These are phyloP conservation scores for Schrankia costaestrigalis DNA, from an alignment of 2,888 invertebrate species.

Conservation along the genomic window DNA sequence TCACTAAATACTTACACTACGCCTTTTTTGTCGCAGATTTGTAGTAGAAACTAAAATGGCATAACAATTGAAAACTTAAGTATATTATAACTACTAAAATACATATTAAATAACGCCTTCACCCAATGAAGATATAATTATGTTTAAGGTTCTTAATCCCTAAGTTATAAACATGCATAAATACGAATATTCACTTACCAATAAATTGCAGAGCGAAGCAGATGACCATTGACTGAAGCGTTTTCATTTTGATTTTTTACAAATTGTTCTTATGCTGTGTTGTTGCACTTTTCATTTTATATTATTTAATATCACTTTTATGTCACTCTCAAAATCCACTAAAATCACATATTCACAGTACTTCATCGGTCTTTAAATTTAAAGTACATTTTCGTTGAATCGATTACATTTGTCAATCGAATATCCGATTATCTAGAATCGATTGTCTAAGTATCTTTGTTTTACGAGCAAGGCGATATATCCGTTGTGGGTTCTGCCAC, in stretches of 20 bases:
- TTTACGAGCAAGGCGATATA: slow-evolving; percentile 14
- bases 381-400: slow-evolving; percentile 17
- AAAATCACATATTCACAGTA: slow-evolving; percentile 21
- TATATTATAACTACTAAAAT: too few relatives aligned
- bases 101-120: too few relatives aligned
- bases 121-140: not conserved
- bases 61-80: too few relatives aligned
- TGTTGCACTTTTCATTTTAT: slow-evolving; percentile 24
- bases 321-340: slow-evolving; percentile 11
- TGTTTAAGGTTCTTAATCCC: too few relatives aligned
- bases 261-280: slow-evolving; percentile 28
- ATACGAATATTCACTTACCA: slow-evolving; percentile 43
- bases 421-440: slow-evolving; percentile 13
- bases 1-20: too few relatives aligned
- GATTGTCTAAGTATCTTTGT: slow-evolving; percentile 15
- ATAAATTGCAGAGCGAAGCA: slow-evolving; percentile 59
- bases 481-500: slow-evolving; percentile 28
- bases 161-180: too few relatives aligned
- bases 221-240: slow-evolving; percentile 43
- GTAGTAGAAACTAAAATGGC: too few relatives aligned
- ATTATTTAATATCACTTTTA: slow-evolving; percentile 20
- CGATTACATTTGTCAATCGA: slow-evolving; percentile 13
- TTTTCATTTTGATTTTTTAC: slow-evolving; percentile 58
- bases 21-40: too few relatives aligned
- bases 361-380: slow-evolving; percentile 13